Evolutionary conservation across 2,113 vertebrate genomes (phyloP).

Genomic region (Nettapus auritus): DNA sequence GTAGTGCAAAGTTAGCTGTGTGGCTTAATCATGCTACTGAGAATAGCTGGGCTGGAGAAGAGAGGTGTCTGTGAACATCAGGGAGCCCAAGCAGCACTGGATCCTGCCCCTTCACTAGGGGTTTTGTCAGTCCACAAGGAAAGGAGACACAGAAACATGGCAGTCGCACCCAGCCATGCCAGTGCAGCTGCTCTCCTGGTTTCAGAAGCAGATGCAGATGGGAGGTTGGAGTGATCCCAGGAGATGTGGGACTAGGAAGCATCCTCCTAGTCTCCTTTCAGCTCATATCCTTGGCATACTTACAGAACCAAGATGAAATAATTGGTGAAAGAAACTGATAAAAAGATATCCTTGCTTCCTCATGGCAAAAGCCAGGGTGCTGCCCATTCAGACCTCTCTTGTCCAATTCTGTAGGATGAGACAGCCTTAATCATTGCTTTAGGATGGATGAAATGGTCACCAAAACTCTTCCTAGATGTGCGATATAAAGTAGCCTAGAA

Average conservation of each 20-base stretch:
- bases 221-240: neutral
- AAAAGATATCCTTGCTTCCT: neutral
- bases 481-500: neutral
- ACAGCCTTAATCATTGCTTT: neutral
- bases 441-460: neutral
- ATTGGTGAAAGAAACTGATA: neutral
- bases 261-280: neutral
- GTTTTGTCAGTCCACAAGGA: neutral
- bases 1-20: neutral
- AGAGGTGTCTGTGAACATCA: rapidly evolving
- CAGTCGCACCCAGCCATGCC: neutral
- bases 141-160: rapidly evolving
- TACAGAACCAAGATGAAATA: neutral
- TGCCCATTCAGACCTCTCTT: neutral
- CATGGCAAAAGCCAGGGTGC: neutral
- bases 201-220: neutral
- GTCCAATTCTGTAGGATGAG: neutral
- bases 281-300: neutral
- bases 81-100: rapidly evolving
- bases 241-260: neutral
- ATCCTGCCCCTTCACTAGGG: neutral
- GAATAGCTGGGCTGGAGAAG: neutral
- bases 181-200: neutral
- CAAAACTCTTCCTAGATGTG: neutral
- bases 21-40: neutral